These are phyloP conservation scores for Bryconaethiops microstoma DNA, from an alignment of 2,797 vertebrate genomes.

Conservation along the genomic window DNA sequence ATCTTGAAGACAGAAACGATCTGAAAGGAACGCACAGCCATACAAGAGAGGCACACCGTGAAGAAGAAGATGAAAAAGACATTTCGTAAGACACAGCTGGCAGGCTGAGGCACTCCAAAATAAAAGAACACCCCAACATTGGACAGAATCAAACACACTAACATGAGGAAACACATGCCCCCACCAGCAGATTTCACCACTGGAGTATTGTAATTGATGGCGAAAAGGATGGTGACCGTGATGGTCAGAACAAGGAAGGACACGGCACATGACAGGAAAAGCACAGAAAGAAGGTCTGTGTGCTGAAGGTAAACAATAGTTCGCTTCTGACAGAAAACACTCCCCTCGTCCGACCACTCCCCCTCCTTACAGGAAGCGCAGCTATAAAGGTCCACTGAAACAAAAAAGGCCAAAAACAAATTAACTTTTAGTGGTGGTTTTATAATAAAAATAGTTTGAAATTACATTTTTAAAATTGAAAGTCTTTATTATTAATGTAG, in stretches of 20 bases:
- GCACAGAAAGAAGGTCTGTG: constrained; percentile 63
- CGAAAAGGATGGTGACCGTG: constrained; percentile 73
- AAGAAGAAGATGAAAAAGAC: constrained; percentile 75
- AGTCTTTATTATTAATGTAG: too few species aligned
- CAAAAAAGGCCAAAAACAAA: background rate
- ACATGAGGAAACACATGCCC: constrained; percentile 74
- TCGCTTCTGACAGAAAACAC: constrained; percentile 31
- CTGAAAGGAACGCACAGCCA: constrained; percentile 84
- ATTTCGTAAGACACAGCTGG: constrained; percentile 70
- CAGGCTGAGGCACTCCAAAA: constrained; percentile 74
- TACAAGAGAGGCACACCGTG: constrained; percentile 79
- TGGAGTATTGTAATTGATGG: constrained; percentile 64
- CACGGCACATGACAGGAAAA: constrained; percentile 61
- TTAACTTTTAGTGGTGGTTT: background rate
- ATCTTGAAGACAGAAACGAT: constrained; percentile 88
- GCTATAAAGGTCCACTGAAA: constrained; percentile 62
- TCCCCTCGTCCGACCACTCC: constrained; percentile 47
- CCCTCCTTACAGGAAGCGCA: constrained; percentile 68
- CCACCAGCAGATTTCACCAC: constrained; percentile 76
- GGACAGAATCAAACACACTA: constrained; percentile 64
- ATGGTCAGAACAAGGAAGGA: constrained; percentile 67
- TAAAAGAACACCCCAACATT: constrained; percentile 76
- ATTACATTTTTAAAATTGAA: too few species aligned
- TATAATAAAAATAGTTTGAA: too few species aligned
- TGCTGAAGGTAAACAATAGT: constrained; percentile 28